phyloP scores from a whole-genome alignment of 2,113 vertebrate genomes.

The Hiodon tergisus region DNA sequence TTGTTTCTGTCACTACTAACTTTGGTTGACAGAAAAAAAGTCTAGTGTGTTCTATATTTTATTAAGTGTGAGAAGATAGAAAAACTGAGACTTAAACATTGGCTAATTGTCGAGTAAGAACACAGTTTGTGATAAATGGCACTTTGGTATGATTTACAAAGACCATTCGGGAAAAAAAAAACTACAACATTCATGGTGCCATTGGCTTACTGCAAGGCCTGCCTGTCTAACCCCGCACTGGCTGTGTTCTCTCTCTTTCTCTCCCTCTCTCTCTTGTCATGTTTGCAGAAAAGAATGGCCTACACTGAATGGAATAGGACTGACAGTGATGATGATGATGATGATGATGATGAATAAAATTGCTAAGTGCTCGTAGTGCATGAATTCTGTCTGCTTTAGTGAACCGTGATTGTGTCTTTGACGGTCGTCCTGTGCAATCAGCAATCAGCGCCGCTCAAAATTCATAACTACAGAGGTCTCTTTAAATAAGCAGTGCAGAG shows the following conservation, averaged over 20 bases:
- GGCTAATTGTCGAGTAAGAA: no score
- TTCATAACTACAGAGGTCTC: neutral
- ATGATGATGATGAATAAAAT: constrained; percentile 60
- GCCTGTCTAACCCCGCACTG: constrained; percentile 44
- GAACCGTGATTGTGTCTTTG: neutral
- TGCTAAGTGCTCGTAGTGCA: constrained; percentile 36
- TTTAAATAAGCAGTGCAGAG: constrained; percentile 11
- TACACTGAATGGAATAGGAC: constrained; percentile 69
- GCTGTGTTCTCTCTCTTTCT: constrained; percentile 48
- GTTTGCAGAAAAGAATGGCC: constrained; percentile 81
- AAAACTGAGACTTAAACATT: no score
- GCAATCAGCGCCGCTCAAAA: neutral
- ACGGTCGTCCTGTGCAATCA: neutral
- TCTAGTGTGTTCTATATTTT: neutral
- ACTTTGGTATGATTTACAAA: constrained; percentile 17
- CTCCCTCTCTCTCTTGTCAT: constrained; percentile 64
- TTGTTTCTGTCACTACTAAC: neutral
- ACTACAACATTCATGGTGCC: constrained; percentile 22
- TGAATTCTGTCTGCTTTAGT: constrained; percentile 33
- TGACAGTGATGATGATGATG: constrained; percentile 72
- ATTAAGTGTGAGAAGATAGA: no score
- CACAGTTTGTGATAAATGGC: no score
- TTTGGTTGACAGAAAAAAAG: neutral
- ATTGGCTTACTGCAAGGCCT: constrained; percentile 37
- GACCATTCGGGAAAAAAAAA: constrained; percentile 43